Conservation (phyloP, 2,888 invertebrate species). For the Eupithecia dodoneata region DNA sequence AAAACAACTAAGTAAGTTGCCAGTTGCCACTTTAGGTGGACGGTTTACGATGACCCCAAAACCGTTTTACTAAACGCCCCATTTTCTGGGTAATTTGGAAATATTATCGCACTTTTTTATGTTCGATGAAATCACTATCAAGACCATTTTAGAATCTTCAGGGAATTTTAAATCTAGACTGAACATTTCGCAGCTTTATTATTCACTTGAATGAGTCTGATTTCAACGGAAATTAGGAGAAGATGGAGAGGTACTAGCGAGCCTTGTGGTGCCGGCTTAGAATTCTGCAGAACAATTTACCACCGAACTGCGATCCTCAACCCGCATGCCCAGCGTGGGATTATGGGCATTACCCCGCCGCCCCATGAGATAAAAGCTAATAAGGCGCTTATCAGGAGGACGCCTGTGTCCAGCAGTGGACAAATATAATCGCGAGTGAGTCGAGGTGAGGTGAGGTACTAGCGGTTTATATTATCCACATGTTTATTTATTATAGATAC, state of each 20-base stretch:
- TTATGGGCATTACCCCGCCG: too few relatives aligned
- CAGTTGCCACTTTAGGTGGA: background rate
- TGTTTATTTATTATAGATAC: too few relatives aligned
- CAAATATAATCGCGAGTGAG: too few relatives aligned
- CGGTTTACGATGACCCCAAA: conserved; percentile 15
- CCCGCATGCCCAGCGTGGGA: too few relatives aligned
- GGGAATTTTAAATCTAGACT: conserved; percentile 27
- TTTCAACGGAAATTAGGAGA: background rate
- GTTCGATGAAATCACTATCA: conserved; percentile 34
- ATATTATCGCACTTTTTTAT: conserved; percentile 40
- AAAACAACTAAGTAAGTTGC: background rate
- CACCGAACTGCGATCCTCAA: too few relatives aligned
- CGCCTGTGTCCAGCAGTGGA: too few relatives aligned
- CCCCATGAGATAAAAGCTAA: too few relatives aligned
- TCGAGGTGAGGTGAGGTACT: background rate
- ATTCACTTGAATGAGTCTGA: background rate
- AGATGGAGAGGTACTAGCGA: background rate
- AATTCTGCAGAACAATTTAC: too few relatives aligned
- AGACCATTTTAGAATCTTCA: conserved; percentile 21
- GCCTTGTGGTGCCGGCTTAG: too few relatives aligned
- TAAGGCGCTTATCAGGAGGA: too few relatives aligned
- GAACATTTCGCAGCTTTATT: background rate
- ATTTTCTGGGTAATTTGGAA: conserved; percentile 35
- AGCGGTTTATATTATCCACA: background rate
- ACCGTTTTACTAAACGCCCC: conserved; percentile 35